These are phyloP conservation scores for Sphenopsis melanotis DNA, from an alignment of 2,797 vertebrate genomes.

Conservation along the genomic window DNA sequence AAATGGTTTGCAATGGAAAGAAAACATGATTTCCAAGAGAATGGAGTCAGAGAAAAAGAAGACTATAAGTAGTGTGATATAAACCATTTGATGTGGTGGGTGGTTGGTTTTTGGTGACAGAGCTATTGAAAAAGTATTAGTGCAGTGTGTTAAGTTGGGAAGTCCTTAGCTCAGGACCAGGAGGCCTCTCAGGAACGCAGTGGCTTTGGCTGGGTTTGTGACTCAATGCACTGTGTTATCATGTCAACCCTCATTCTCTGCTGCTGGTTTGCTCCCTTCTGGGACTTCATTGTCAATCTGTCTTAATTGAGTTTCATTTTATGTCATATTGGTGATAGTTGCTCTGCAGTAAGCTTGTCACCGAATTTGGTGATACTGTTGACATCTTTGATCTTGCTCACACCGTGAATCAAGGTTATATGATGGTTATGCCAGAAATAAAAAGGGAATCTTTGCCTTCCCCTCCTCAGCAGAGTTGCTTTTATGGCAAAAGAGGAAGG, in stretches of 20 bases:
- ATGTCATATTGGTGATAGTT: background rate
- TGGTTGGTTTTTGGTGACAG: slow-evolving; percentile 22
- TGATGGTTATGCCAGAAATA: slow-evolving; percentile 45
- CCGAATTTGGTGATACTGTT: slow-evolving; percentile 48
- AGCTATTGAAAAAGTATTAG: slow-evolving; percentile 25
- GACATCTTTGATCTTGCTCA: slow-evolving; percentile 47
- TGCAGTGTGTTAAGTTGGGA: slow-evolving; percentile 1
- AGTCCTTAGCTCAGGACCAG: slow-evolving; percentile 21
- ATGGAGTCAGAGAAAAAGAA: background rate
- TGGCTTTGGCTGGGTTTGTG: slow-evolving; percentile 26
- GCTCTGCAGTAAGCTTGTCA: slow-evolving; percentile 34
- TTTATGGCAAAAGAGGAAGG: background rate
- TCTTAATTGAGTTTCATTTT: background rate
- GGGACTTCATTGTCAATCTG: background rate
- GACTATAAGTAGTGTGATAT: background rate
- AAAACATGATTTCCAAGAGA: background rate
- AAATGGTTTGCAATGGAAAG: background rate
- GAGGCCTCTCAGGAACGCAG: slow-evolving; percentile 42
- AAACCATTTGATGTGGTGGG: slow-evolving; percentile 8
- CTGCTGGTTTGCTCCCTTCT: background rate
- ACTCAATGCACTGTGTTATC: slow-evolving; percentile 2
- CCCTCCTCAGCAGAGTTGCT: slow-evolving; percentile 16
- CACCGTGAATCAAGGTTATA: slow-evolving; percentile 57
- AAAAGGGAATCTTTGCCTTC: slow-evolving; percentile 14
- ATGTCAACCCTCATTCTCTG: background rate